Conservation (phyloP, 1,140 invertebrate genomes). For the Polyergus mexicanus region DNA sequence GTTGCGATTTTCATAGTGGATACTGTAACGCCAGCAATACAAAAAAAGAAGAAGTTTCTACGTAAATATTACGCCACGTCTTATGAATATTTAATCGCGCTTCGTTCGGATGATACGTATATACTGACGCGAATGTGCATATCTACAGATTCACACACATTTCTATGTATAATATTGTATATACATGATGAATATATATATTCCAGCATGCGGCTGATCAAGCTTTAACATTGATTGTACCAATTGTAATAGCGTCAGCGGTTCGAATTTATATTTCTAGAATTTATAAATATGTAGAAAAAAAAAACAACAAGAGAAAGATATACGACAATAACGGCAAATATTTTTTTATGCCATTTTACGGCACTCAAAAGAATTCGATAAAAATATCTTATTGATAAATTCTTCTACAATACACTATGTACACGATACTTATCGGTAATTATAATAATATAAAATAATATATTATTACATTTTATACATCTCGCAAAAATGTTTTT, state of each 20-base stretch:
- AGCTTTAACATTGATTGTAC: constrained; percentile 42
- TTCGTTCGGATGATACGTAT: neutral
- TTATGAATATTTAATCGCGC: constrained; percentile 62
- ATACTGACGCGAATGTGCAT: neutral
- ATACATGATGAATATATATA: neutral
- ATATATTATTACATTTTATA: neutral
- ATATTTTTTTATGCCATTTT: constrained; percentile 18
- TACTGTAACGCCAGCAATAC: neutral
- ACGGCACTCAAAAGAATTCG: neutral
- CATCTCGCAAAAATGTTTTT: neutral
- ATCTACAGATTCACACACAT: neutral
- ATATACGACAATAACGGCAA: neutral
- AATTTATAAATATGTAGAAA: neutral
- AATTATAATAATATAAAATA: neutral
- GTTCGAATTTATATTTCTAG: constrained; percentile 2
- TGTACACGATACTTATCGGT: neutral
- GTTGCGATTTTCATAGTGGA: constrained; percentile 34
- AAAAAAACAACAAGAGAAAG: neutral
- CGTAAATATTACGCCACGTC: constrained; percentile 26
- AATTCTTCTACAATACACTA: neutral
- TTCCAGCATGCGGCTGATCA: neutral
- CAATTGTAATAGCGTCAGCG: neutral
- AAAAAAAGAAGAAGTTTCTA: constrained; percentile 8
- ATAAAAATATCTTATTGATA: neutral
- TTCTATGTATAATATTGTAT: neutral